Evolutionary conservation across 2,797 vertebrate genomes (phyloP).

Genomic region (Crotalus adamanteus): DNA sequence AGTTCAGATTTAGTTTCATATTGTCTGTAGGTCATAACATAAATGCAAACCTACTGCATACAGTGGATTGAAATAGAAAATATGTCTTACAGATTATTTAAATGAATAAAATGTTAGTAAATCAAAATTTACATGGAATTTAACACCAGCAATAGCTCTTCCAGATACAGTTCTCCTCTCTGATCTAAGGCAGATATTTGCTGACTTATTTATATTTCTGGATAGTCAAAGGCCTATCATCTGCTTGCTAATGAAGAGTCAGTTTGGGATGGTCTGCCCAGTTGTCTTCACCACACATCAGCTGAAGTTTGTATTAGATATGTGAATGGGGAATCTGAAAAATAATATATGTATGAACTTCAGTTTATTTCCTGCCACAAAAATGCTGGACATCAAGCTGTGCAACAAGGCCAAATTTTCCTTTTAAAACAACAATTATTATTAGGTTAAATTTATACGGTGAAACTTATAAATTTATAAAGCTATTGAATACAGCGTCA

Average conservation of each 20-base stretch:
- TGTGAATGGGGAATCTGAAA: not conserved
- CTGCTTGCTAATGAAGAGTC: not conserved
- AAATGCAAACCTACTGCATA: not conserved
- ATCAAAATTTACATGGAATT: not conserved
- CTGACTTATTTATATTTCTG: not conserved
- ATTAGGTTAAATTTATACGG: not conserved
- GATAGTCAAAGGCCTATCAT: not conserved
- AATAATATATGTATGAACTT: no score
- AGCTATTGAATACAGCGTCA: no score
- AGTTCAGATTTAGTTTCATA: not conserved
- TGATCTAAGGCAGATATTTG: not conserved
- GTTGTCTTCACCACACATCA: not conserved
- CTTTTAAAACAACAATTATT: not conserved
- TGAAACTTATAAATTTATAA: no score
- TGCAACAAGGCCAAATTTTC: not conserved
- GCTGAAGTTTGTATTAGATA: not conserved
- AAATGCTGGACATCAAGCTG: not conserved
- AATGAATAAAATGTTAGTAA: not conserved
- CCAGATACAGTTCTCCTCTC: not conserved
- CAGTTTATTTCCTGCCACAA: not conserved
- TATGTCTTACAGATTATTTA: not conserved
- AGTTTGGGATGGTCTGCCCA: not conserved
- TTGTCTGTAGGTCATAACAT: not conserved
- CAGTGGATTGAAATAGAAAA: not conserved
- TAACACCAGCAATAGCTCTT: not conserved